Evolutionary conservation across 2,888 invertebrate genomes (phyloP).

Genomic region (Itoplectis maculator): DNA sequence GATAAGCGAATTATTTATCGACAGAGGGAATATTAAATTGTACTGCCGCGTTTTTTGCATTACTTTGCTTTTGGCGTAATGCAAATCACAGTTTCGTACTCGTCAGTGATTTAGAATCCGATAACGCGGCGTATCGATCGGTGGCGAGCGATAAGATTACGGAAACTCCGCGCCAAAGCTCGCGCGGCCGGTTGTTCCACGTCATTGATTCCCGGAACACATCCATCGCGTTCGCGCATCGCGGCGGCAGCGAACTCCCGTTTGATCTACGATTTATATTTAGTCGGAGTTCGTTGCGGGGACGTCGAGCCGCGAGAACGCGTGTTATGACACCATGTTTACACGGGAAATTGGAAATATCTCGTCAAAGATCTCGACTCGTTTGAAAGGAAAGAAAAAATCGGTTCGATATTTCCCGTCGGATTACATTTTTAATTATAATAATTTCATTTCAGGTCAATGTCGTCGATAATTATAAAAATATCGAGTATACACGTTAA

Average conservation of each 20-base stretch:
- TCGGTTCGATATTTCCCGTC: no score
- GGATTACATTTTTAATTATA: no score
- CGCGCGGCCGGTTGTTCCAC: background rate
- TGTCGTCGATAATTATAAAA: no score
- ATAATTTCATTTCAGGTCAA: no score
- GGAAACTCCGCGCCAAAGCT: background rate
- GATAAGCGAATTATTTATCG: background rate
- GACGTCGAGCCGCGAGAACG: slow-evolving; percentile 27
- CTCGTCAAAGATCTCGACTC: background rate
- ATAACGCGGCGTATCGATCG: background rate
- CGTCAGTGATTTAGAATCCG: background rate
- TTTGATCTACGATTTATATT: slow-evolving; percentile 62
- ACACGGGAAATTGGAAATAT: slow-evolving; percentile 32
- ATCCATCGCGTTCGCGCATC: slow-evolving; percentile 32
- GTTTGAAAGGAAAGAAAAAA: no score
- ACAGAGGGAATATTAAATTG: background rate
- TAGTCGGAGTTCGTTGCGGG: slow-evolving; percentile 20
- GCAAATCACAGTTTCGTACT: background rate
- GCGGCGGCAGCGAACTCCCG: slow-evolving; percentile 1
- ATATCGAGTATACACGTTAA: no score
- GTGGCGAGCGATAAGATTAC: background rate
- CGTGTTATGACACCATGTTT: slow-evolving; percentile 38
- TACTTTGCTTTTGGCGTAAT: background rate
- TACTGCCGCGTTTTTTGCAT: background rate
- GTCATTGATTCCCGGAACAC: slow-evolving; percentile 8